Conservation (phyloP, 2,113 vertebrate species). For the Grallaria varia region DNA sequence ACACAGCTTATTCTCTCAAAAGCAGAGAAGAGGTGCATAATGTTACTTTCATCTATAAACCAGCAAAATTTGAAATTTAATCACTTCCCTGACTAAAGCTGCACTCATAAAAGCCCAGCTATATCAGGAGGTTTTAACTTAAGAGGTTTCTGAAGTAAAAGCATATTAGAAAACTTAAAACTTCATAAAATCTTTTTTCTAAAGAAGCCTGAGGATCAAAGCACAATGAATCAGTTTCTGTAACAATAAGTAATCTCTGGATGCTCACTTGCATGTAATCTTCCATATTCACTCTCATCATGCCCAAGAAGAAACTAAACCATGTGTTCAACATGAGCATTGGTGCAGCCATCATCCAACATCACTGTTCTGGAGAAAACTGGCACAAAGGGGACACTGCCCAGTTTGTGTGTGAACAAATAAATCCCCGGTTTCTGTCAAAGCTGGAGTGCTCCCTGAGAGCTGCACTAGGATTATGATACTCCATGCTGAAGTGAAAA, state of each 20-base stretch:
- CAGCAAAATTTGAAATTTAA: not conserved
- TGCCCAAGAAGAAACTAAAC: not conserved
- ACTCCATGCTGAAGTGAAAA: not conserved
- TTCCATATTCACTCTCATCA: not conserved
- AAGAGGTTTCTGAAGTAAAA: not conserved
- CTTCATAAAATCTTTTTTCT: not conserved
- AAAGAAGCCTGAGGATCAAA: not conserved
- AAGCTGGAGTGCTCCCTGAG: not conserved
- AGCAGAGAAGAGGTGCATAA: not conserved
- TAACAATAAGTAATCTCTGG: not conserved
- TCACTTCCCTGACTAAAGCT: not conserved
- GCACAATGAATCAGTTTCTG: accelerated
- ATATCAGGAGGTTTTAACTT: not conserved
- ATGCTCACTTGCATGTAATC: not conserved
- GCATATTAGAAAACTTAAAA: not conserved
- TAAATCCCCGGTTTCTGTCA: not conserved
- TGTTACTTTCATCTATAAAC: not conserved
- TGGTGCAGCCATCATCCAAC: not conserved
- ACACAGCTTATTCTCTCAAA: not conserved
- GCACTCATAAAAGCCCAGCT: not conserved
- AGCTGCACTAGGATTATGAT: not conserved
- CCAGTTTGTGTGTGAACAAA: not conserved
- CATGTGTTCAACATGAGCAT: not conserved
- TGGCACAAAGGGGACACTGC: not conserved
- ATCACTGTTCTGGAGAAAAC: not conserved